Evolutionary conservation across 2,113 vertebrate genomes (phyloP).

Genomic region (Xiphias gladius): DNA sequence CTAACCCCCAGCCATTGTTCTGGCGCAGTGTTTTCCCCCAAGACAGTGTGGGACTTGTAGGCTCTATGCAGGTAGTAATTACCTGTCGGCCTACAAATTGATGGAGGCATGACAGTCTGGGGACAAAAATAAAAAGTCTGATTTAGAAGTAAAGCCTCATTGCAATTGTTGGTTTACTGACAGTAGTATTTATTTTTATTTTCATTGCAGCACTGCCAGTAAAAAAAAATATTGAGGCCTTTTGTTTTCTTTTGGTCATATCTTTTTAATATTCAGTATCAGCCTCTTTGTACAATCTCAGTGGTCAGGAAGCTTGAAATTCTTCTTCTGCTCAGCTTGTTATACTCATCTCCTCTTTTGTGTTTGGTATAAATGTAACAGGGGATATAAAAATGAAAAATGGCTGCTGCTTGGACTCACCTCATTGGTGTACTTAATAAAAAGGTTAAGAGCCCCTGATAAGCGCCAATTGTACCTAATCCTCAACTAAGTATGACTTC

Average conservation of each 20-base stretch:
- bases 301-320: not conserved
- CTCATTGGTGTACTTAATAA: not conserved
- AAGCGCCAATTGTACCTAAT: not conserved
- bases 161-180: not conserved
- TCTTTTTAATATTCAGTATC: not conserved
- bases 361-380: not conserved
- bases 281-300: no score
- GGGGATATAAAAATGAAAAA: not conserved
- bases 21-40: not conserved
- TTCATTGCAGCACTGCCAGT: not conserved
- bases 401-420: not conserved
- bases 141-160: slow-evolving; percentile 14
- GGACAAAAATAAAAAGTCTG: slow-evolving; percentile 7
- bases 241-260: not conserved
- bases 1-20: slow-evolving; percentile 14
- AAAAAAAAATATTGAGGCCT: not conserved
- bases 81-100: slow-evolving; percentile 35
- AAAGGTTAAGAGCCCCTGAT: not conserved
- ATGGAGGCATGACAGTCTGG: slow-evolving; percentile 1
- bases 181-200: not conserved
- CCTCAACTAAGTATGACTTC: not conserved
- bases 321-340: not conserved
- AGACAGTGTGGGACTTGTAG: slow-evolving; percentile 49
- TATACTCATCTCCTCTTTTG: not conserved
- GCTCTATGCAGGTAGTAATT: slow-evolving; percentile 47